Percentiles rank a stretch among this genome's conserved stretches.
Conservation (phyloP, 2,888 invertebrate species). For the Perdita meconis region DNA sequence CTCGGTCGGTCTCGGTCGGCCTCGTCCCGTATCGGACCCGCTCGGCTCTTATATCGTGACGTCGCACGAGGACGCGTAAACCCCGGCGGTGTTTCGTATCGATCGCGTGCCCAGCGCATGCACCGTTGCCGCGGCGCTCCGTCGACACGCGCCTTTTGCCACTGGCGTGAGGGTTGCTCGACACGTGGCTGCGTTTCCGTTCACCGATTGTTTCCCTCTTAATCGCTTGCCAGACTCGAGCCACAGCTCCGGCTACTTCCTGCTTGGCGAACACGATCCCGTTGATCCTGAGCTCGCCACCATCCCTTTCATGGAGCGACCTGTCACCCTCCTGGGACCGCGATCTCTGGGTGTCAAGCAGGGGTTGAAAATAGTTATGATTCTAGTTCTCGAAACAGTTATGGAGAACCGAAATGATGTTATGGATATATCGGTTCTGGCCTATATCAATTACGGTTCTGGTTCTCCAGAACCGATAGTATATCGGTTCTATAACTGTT, state of each 20-base stretch:
- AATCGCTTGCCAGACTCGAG: not conserved
- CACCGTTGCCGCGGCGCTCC: conserved; percentile 86
- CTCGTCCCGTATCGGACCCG: conserved; percentile 67
- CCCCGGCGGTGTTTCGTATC: conserved; percentile 77
- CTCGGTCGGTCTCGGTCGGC: conserved; percentile 67
- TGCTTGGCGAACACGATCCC: not conserved
- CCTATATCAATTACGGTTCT: no score
- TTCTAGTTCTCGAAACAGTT: no score
- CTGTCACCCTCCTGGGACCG: not conserved
- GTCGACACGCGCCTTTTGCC: conserved; percentile 57
- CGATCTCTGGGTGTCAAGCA: conserved; percentile 13
- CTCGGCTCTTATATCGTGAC: conserved; percentile 73
- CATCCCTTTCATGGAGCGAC: not conserved
- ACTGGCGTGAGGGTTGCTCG: conserved; percentile 80
- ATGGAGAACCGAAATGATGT: no score
- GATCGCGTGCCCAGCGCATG: conserved; percentile 85
- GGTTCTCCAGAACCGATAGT: no score
- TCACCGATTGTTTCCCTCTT: conserved; percentile 5
- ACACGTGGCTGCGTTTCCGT: conserved; percentile 74
- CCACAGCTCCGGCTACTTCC: not conserved
- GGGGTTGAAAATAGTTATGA: no score
- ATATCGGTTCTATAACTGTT: no score
- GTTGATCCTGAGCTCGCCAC: not conserved
- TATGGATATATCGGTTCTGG: no score
- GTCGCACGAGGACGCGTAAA: conserved; percentile 71